Evolutionary conservation across 2,888 invertebrate genomes (phyloP).

Genomic region (Monoplex corrugatus): DNA sequence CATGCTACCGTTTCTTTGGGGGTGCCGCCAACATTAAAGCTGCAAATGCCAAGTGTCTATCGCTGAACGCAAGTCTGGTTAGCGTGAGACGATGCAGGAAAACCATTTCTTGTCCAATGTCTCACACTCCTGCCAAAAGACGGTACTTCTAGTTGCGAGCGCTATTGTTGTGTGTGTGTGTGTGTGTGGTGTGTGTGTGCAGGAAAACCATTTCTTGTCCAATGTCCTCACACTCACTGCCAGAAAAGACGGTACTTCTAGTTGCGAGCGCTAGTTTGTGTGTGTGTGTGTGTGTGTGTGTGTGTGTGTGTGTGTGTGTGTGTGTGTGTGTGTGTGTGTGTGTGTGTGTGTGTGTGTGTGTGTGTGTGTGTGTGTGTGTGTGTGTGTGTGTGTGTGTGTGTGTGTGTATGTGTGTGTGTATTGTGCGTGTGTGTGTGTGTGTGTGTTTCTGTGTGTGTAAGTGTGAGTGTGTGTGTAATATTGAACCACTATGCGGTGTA

Average conservation of each 20-base stretch:
- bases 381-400: too few species aligned
- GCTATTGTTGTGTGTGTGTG: background rate
- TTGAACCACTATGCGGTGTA: too few species aligned
- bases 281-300: background rate
- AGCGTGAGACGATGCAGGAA: conserved; percentile 83
- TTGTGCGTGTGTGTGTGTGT: too few species aligned
- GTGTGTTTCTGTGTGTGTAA: too few species aligned
- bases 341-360: background rate
- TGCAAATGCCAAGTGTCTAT: conserved; percentile 80
- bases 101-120: conserved; percentile 85
- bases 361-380: background rate
- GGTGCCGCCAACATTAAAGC: conserved; percentile 71
- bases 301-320: background rate
- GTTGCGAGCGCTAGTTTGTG: background rate
- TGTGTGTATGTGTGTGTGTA: too few species aligned
- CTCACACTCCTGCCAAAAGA: conserved; percentile 70
- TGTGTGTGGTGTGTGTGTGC: conserved; percentile 58
- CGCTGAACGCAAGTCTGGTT: conserved; percentile 81
- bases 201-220: background rate
- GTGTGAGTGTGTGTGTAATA: too few species aligned
- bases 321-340: background rate
- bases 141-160: background rate
- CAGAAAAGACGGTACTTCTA: background rate
- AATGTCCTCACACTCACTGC: conserved; percentile 21
- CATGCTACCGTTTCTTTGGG: conserved; percentile 83